Evolutionary conservation across 2,113 vertebrate species (phyloP).

Genomic region (Dicentrarchus labrax): DNA sequence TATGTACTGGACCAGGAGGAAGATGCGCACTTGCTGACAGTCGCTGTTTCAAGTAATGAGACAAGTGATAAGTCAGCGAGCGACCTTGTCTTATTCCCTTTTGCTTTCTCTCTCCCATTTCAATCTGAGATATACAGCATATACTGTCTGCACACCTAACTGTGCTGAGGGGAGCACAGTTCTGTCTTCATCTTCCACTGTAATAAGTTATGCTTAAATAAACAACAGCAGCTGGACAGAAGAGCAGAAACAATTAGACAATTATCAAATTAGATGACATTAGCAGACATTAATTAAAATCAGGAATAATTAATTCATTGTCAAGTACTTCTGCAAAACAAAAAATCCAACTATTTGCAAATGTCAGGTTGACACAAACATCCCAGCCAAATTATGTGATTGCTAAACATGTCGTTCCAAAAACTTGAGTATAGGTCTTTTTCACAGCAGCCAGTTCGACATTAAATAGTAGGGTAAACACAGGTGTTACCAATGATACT

Average conservation of each 20-base stretch:
- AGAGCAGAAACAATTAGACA: conserved; percentile 1
- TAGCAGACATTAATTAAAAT: not conserved
- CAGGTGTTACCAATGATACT: too few relatives aligned
- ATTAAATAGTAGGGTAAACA: too few relatives aligned
- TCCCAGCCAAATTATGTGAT: too few relatives aligned
- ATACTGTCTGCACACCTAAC: conserved; percentile 29
- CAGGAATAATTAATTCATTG: not conserved
- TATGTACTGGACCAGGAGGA: conserved; percentile 60
- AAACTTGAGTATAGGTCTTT: too few relatives aligned
- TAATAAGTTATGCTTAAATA: not conserved
- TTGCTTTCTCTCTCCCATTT: conserved; percentile 60
- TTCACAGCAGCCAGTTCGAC: too few relatives aligned
- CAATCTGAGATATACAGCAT: conserved; percentile 42
- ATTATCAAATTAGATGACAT: not conserved
- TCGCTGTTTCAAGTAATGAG: conserved; percentile 74
- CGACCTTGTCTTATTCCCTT: conserved; percentile 70
- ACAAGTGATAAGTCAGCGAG: conserved; percentile 74
- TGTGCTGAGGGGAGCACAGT: not conserved
- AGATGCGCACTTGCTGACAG: conserved; percentile 69
- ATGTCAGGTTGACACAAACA: not conserved
- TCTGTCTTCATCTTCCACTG: not conserved
- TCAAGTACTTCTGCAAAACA: not conserved
- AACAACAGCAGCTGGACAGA: conserved; percentile 26
- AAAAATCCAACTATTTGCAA: not conserved
- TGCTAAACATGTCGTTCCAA: too few relatives aligned